Conservation (phyloP, 2,797 vertebrate genomes). For the Premnoplex brunnescens region DNA sequence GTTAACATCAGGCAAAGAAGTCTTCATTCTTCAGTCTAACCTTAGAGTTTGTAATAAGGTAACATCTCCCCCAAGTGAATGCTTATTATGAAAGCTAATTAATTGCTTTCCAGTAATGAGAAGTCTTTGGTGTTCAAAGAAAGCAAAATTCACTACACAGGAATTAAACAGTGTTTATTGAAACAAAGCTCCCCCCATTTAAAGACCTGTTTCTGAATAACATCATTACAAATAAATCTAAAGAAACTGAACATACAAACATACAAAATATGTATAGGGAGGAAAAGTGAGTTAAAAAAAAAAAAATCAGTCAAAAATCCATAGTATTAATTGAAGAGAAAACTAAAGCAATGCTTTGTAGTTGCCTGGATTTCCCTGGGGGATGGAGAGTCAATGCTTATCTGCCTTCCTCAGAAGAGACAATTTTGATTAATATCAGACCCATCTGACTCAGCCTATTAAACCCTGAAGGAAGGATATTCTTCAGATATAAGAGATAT, state of each 20-base stretch:
- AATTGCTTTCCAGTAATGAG: constrained; percentile 80
- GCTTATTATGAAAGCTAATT: constrained; percentile 79
- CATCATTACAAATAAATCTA: constrained; percentile 47
- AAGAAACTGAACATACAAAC: constrained; percentile 56
- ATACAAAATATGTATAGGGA: constrained; percentile 54
- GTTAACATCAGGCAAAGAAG: constrained; percentile 60
- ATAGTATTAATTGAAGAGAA: constrained; percentile 75
- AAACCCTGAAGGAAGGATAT: constrained; percentile 81
- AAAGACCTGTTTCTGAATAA: constrained; percentile 60
- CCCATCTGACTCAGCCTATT: constrained; percentile 82
- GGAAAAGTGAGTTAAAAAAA: neutral
- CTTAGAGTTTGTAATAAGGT: constrained; percentile 74
- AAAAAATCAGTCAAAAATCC: constrained; percentile 43
- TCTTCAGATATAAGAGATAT: constrained; percentile 81
- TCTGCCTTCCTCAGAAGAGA: constrained; percentile 82
- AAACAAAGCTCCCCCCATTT: constrained; percentile 61
- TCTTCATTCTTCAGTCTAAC: constrained; percentile 61
- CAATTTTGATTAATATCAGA: constrained; percentile 83
- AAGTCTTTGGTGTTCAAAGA: constrained; percentile 74
- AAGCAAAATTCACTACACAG: constrained; percentile 70
- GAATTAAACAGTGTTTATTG: constrained; percentile 77
- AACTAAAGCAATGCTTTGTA: constrained; percentile 79
- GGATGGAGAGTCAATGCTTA: constrained; percentile 80
- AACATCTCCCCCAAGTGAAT: constrained; percentile 76
- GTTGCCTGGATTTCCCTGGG: constrained; percentile 76